These are phyloP conservation scores for Dicaeum eximium DNA, from an alignment of 2,113 vertebrate species.

Conservation along the genomic window DNA sequence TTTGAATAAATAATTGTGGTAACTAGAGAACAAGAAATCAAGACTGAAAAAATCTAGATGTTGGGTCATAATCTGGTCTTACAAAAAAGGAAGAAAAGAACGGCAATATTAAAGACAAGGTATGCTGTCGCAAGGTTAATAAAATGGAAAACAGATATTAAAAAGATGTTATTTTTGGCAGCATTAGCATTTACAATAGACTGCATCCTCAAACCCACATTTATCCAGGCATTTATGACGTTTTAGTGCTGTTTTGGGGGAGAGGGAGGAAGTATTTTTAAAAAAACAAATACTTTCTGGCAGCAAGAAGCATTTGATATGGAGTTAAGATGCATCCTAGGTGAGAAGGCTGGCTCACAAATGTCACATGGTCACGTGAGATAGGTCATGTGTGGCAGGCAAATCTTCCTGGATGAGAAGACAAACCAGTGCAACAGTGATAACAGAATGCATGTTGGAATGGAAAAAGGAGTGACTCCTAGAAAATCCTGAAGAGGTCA, in stretches of 20 bases:
- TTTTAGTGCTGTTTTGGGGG: background rate
- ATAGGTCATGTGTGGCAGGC: background rate
- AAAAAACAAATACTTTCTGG: background rate
- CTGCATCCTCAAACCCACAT: background rate
- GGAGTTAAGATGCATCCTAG: background rate
- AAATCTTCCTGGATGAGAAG: background rate
- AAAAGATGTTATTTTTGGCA: background rate
- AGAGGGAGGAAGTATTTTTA: background rate
- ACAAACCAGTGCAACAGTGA: background rate
- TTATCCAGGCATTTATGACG: background rate
- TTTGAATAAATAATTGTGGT: conserved; percentile 30
- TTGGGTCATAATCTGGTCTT: background rate
- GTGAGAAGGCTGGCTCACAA: background rate
- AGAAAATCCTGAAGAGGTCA: background rate
- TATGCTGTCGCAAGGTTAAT: conserved; percentile 23
- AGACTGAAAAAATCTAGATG: conserved; percentile 2
- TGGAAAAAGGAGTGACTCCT: background rate
- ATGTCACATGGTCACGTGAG: background rate
- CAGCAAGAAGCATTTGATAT: background rate
- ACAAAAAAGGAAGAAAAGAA: background rate
- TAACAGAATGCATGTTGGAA: background rate
- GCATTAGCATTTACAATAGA: background rate
- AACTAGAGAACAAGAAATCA: conserved; percentile 40
- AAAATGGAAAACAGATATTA: conserved; percentile 11
- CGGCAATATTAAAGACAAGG: conserved; percentile 38